Percentiles rank a stretch among this genome's conserved stretches.
These are phyloP conservation scores for Frankliniella fusca DNA, from an alignment of 2,888 invertebrate species.

Conservation along the genomic window DNA sequence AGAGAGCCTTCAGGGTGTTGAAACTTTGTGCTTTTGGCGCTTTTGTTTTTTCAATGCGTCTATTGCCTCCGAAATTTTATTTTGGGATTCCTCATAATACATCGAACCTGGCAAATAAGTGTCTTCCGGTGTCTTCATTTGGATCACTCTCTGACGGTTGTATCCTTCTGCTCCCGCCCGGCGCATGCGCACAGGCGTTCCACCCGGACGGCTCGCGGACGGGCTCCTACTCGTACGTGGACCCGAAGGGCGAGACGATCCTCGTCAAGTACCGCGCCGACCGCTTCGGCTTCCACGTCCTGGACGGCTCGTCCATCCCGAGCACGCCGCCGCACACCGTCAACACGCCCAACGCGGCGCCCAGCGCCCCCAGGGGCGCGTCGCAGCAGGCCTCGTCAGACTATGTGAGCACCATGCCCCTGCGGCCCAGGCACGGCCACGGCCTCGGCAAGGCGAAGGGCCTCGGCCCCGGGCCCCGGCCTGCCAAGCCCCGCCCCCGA, in stretches of 20 bases:
- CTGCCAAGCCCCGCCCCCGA: not conserved
- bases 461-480: not conserved
- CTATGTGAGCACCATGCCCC: not conserved
- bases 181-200: conserved; percentile 41
- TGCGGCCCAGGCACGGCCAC: not conserved
- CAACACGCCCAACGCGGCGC: conserved; percentile 38
- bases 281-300: conserved; percentile 48
- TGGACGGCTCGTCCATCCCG: conserved; percentile 51
- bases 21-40: too few relatives aligned
- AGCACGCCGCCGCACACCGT: conserved; percentile 41
- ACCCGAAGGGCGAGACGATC: conserved; percentile 61
- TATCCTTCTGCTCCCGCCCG: not conserved
- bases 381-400: not conserved
- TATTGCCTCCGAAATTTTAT: too few relatives aligned
- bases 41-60: too few relatives aligned
- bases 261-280: conserved; percentile 57
- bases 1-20: too few relatives aligned
- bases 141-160: not conserved
- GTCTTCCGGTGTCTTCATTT: not conserved
- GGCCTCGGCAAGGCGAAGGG: not conserved
- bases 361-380: not conserved
- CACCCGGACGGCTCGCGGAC: conserved; percentile 63
- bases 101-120: not conserved
- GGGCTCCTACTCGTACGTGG: conserved; percentile 62
- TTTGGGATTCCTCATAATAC: too few relatives aligned